Evolutionary conservation across 37 sponge, comb jelly and placozoan genomes (phyloP).

Genomic region (Ianthella basta): DNA sequence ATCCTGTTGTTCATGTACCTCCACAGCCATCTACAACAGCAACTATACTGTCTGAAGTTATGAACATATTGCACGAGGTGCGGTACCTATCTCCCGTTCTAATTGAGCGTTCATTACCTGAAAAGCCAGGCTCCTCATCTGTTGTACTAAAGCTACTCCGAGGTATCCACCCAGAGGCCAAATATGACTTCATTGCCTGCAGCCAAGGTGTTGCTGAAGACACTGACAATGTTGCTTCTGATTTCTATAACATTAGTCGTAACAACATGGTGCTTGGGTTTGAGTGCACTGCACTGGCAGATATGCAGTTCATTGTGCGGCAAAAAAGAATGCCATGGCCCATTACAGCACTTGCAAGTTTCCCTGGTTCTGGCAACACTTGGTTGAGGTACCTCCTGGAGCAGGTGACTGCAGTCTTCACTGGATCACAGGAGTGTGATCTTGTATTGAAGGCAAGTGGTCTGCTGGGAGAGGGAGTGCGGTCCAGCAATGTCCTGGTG

Average conservation of each 20-base stretch:
- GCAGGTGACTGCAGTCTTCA: conserved; percentile 38
- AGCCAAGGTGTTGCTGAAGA: background rate
- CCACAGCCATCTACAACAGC: too few relatives aligned
- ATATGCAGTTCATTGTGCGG: conserved; percentile 9
- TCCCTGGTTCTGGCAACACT: conserved; percentile 51
- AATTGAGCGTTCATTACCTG: too few relatives aligned
- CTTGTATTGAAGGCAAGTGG: conserved; percentile 15
- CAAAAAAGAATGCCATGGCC: background rate
- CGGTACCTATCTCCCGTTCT: too few relatives aligned
- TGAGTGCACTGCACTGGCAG: conserved; percentile 13
- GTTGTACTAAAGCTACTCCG: background rate
- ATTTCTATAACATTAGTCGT: background rate
- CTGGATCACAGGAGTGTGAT: conserved; percentile 43
- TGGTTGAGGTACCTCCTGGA: conserved; percentile 43
- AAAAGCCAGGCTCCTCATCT: background rate
- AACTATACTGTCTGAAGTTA: too few relatives aligned
- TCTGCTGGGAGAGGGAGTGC: conserved; percentile 10
- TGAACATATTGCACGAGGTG: too few relatives aligned
- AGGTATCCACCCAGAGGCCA: background rate
- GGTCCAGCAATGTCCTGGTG: conserved; percentile 23
- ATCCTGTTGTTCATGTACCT: too few relatives aligned
- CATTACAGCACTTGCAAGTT: conserved; percentile 43
- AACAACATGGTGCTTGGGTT: background rate
- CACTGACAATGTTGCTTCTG: background rate
- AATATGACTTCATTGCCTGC: conserved; percentile 19